These are phyloP conservation scores for Bicyclus anynana DNA, from an alignment of 1,140 invertebrate genomes.

Conservation along the genomic window DNA sequence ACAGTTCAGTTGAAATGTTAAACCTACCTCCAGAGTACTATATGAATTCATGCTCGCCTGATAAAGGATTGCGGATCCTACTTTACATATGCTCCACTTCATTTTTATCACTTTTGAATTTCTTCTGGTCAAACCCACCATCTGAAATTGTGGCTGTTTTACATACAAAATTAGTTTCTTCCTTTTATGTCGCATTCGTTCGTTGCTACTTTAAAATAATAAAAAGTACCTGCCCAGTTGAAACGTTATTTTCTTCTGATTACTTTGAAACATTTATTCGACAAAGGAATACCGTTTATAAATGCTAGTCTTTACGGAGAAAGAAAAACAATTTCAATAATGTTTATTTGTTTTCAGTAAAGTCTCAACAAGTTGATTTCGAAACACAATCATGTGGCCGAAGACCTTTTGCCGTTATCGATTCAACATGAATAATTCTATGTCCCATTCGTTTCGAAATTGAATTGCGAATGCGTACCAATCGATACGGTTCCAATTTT, in stretches of 20 bases:
- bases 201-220: slow-evolving; percentile 1
- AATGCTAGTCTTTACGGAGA: background rate
- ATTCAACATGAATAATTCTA: slow-evolving; percentile 40
- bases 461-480: slow-evolving; percentile 30
- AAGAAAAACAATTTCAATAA: background rate
- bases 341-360: background rate
- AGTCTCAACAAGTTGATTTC: slow-evolving; percentile 10
- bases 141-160: background rate
- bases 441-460: slow-evolving; percentile 31
- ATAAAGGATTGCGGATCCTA: slow-evolving; percentile 23
- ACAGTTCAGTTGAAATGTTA: slow-evolving; percentile 28
- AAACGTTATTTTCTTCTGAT: background rate
- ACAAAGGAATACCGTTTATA: slow-evolving; percentile 1
- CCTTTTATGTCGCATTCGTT: background rate
- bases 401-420: slow-evolving; percentile 30
- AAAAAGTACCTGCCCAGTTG: background rate
- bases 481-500: slow-evolving; percentile 29
- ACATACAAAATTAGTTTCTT: background rate
- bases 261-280: background rate
- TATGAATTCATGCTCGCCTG: slow-evolving; percentile 27
- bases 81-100: slow-evolving; percentile 23
- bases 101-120: slow-evolving; percentile 20
- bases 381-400: slow-evolving; percentile 29
- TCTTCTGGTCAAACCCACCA: slow-evolving; percentile 5
- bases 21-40: slow-evolving; percentile 24